Base-by-base conservation (phyloP, 2,888 invertebrate genomes). In the Lysandra bellargus region DNA sequence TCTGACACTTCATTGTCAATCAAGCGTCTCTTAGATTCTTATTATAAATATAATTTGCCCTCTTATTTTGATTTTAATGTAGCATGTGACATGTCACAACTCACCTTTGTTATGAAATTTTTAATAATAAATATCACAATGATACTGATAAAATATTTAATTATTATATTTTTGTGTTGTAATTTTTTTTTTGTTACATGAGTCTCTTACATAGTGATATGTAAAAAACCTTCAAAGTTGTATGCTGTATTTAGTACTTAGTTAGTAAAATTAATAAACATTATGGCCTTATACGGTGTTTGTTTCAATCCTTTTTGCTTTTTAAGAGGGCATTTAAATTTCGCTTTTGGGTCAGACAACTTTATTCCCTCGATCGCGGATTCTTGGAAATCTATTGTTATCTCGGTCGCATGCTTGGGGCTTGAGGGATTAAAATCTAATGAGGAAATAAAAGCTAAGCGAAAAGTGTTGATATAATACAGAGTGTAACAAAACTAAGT, bases 261-360 rank as follows among this genome's bases (percentile, higher is more conserved):
- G 23, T 75, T 74, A 44, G 30, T 75, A n/a, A 17, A 75, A 49
- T 44, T 75, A 30, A 75, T 75, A 75, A 75, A 75, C 4, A 44
- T 74, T 74, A 75, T 14, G 14, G 7, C 30, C 44, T 49, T 6
- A 49, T 75, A 23, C 4, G 30, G 49, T 49, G n/a, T 74, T 74
- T 74, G n/a, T 74, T 74, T 74, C 5, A 40, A n/a, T n/a, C 33
- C 23, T 33, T 72, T 49, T 49, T 49, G 2, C 2, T 49, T 49
- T 80, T 57, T 78, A 53, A 53, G 53, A 53, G 53, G 3, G 14
- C 14, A 12, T 14, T 6, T 44, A 44, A 44, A 9, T 44, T 44
- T 9, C 53, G 3, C 2, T 53, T 17, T 57, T 57, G 57, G 17
- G 57, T 57, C 57, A 4, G 57, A 49, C 49, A 7, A 9, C 49